These are phyloP conservation scores for Calephelis nemesis DNA, from an alignment of 1,140 invertebrate species.

Conservation along the genomic window DNA sequence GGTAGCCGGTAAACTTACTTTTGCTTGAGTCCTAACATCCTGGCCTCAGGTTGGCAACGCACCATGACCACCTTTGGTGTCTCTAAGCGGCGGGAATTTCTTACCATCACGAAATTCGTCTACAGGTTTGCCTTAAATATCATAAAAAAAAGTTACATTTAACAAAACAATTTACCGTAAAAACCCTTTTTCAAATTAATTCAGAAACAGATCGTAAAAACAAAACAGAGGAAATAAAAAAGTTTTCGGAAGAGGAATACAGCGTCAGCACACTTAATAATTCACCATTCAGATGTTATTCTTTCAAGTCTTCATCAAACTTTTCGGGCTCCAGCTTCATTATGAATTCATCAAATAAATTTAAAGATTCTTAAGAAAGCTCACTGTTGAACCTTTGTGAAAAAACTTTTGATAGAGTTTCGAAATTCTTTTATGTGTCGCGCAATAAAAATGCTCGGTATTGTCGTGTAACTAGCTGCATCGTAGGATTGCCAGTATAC, in stretches of 20 bases:
- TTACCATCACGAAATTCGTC: too few species aligned
- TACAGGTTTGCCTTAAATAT: too few species aligned
- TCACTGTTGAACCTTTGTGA: neutral
- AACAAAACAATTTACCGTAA: too few species aligned
- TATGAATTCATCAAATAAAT: slow-evolving; percentile 10
- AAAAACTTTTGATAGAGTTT: neutral
- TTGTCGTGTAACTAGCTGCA: neutral
- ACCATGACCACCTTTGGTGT: too few species aligned
- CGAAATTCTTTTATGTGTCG: neutral
- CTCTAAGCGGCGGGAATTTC: too few species aligned
- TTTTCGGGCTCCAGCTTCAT: slow-evolving; percentile 1
- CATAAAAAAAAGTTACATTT: too few species aligned
- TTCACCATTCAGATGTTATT: slow-evolving; percentile 11
- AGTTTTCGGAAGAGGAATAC: neutral
- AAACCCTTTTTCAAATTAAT: neutral
- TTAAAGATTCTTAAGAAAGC: neutral
- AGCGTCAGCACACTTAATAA: neutral
- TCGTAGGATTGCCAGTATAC: too few species aligned
- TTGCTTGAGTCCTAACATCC: too few species aligned
- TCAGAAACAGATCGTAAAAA: neutral
- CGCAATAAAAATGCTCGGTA: neutral
- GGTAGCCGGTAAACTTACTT: too few species aligned
- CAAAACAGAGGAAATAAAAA: neutral
- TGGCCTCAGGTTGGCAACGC: too few species aligned
- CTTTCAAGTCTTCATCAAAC: slow-evolving; percentile 12